Evolutionary conservation across 2,888 invertebrate species (phyloP), one percentile per base, ranked within the genome.

Genomic region (Thereva unica): DNA sequence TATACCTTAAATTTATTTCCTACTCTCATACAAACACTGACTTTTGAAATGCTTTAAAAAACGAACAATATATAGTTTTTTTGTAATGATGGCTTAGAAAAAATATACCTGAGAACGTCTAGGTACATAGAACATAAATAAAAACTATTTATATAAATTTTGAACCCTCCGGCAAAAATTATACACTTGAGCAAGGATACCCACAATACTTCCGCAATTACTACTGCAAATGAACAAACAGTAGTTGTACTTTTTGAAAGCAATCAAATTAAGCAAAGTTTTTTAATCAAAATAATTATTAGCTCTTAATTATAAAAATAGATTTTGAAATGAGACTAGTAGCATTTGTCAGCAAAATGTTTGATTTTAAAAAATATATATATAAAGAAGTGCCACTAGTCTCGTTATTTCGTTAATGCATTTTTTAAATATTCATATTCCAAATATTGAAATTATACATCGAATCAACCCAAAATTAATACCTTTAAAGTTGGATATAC

Each of bases 401-500:
- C 56, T 65, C 65, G 56, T 53, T 65, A 50, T 65, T 56, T 42
- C 56, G 65, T 65, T 65, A 56, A 65, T 56, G 65, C 65, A 56
- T 64, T 64, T 64, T 67, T 64, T 23, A 23, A 56, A 64, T 67
- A 67, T 64, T 56, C 63, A 68, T 23, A 23, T 59, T 64, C 68
- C 52, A 68, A 63, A 57, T 64, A 23, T 23, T 23, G 23, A 56
- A 57, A 64, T 50, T 41, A 59, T 45, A 65, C 64, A 65, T 54
- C 54, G 64, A 55, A 47, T 64, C 54, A 64, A 64, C 44, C 42
- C 64, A 64, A 49, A 49, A 53, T 61, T 61, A 50, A 50, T 50
- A 61, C 61, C 40, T 23, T 23, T 61, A 61, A 61, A 95, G 95
- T 95, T 91, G 95, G 95, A 87, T 95, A 95, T 90, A 95, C 95